A percentile compares a stretch with the other conserved stretches of the same genome.
Evolutionary conservation across 2,113 vertebrate species (phyloP).

Genomic region (Galeopterus variegatus): DNA sequence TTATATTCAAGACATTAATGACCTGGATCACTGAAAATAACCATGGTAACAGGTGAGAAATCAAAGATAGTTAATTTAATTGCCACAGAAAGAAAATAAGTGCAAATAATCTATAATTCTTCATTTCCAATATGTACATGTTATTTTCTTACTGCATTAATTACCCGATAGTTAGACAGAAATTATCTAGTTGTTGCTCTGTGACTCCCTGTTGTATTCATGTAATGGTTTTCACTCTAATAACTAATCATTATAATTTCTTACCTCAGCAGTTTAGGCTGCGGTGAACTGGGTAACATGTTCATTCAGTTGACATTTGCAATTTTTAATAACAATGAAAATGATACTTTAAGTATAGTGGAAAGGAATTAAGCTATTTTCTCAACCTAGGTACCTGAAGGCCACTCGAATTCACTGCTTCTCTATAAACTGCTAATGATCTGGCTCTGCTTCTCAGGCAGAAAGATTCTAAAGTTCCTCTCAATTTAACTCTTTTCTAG

Average conservation of each 20-base stretch:
- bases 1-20: conserved; percentile 83
- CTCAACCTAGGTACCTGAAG: conserved; percentile 66
- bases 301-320: conserved; percentile 82
- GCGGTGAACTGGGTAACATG: conserved; percentile 64
- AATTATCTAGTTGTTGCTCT: conserved; percentile 78
- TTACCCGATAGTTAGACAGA: conserved; percentile 82
- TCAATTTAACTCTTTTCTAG: background rate
- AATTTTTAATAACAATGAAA: conserved; percentile 84
- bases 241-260: conserved; percentile 84
- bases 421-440: conserved; percentile 13
- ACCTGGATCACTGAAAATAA: conserved; percentile 80
- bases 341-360: conserved; percentile 78
- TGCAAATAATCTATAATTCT: conserved; percentile 85
- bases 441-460: background rate
- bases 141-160: conserved; percentile 84
- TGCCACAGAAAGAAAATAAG: conserved; percentile 84
- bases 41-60: conserved; percentile 86
- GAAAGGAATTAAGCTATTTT: conserved; percentile 73
- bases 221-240: conserved; percentile 76
- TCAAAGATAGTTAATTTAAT: conserved; percentile 86
- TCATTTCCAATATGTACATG: conserved; percentile 77
- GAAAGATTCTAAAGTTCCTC: conserved; percentile 8
- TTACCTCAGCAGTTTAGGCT: conserved; percentile 82
- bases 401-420: conserved; percentile 32
- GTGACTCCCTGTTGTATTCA: conserved; percentile 62